Conservation (phyloP, 1,140 invertebrate species). For the Pseudomyrmex pallidus region DNA sequence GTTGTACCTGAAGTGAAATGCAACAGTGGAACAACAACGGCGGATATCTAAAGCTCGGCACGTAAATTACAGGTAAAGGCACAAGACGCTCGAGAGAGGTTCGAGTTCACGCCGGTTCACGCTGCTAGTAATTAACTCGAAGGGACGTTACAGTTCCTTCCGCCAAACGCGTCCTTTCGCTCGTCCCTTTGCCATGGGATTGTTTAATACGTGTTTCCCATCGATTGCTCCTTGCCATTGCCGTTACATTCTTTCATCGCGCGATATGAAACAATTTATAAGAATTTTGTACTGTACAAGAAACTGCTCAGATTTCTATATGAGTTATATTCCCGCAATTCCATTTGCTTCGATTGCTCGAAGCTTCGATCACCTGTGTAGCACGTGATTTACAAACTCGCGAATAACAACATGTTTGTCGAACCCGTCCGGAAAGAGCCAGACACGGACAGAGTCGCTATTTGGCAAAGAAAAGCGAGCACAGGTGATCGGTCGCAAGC, state of each 20-base stretch:
- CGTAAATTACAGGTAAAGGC: conserved; percentile 81
- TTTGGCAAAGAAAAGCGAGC: too few relatives aligned
- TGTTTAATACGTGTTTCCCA: conserved; percentile 57
- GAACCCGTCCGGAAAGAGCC: too few relatives aligned
- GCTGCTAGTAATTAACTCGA: conserved; percentile 79
- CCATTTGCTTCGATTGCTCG: too few relatives aligned
- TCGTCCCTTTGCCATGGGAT: conserved; percentile 38
- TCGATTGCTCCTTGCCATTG: conserved; percentile 33
- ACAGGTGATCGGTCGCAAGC: too few relatives aligned
- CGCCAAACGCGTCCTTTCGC: conserved; percentile 69
- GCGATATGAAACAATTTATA: not conserved
- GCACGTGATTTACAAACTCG: too few relatives aligned
- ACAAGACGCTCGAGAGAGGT: conserved; percentile 68
- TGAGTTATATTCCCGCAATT: too few relatives aligned
- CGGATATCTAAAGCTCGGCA: conserved; percentile 77
- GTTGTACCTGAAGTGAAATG: conserved; percentile 76
- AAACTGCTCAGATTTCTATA: too few relatives aligned
- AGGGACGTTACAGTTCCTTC: conserved; percentile 76
- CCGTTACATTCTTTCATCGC: conserved; percentile 2
- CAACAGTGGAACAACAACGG: conserved; percentile 65
- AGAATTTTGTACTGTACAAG: too few relatives aligned
- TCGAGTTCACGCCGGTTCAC: conserved; percentile 68
- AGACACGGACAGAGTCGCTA: too few relatives aligned
- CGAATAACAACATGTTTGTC: too few relatives aligned
- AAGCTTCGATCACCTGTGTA: too few relatives aligned